Conservation (phyloP, 2,888 invertebrate genomes). For the Lacanobia wlatinum region DNA sequence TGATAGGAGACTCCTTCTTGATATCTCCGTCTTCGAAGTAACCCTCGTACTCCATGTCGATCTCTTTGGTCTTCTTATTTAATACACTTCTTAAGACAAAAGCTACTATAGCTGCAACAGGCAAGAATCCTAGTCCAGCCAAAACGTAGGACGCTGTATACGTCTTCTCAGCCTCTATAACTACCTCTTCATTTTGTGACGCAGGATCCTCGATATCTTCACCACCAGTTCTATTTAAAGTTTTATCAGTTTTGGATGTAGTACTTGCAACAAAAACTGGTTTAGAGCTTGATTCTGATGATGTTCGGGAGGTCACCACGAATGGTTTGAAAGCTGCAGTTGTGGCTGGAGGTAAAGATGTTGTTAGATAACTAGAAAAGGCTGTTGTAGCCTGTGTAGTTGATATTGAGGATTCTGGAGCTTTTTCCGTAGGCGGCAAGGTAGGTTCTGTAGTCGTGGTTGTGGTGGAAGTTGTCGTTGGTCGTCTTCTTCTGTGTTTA, state of each 20-base stretch:
- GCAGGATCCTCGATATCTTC: slow-evolving; percentile 68
- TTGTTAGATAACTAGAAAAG: slow-evolving; percentile 59
- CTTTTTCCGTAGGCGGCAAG: slow-evolving; percentile 48
- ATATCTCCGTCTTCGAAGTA: slow-evolving; percentile 91
- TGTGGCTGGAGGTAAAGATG: slow-evolving; percentile 65
- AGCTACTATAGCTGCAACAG: slow-evolving; percentile 90
- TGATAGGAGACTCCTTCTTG: slow-evolving; percentile 88
- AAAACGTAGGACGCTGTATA: slow-evolving; percentile 92
- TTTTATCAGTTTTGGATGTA: slow-evolving; percentile 67
- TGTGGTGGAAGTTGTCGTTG: slow-evolving; percentile 85
- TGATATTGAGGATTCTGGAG: slow-evolving; percentile 34
- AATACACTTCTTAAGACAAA: slow-evolving; percentile 90
- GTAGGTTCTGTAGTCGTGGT: slow-evolving; percentile 66
- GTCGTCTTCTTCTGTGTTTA: slow-evolving; percentile 82
- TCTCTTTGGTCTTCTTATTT: slow-evolving; percentile 89
- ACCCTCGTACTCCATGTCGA: slow-evolving; percentile 91
- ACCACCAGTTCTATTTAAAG: slow-evolving; percentile 71
- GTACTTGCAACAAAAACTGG: slow-evolving; percentile 72
- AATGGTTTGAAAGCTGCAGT: slow-evolving; percentile 77
- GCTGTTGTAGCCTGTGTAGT: slow-evolving; percentile 63
- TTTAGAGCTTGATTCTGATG: slow-evolving; percentile 83
- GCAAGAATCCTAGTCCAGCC: slow-evolving; percentile 91
- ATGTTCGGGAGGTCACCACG: slow-evolving; percentile 86
- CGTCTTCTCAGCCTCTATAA: slow-evolving; percentile 91
- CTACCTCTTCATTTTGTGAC: slow-evolving; percentile 88